Percentiles rank a stretch among this genome's conserved stretches.
phyloP scores from a whole-genome alignment of 2,888 invertebrate species.

The Tachina grossa region DNA sequence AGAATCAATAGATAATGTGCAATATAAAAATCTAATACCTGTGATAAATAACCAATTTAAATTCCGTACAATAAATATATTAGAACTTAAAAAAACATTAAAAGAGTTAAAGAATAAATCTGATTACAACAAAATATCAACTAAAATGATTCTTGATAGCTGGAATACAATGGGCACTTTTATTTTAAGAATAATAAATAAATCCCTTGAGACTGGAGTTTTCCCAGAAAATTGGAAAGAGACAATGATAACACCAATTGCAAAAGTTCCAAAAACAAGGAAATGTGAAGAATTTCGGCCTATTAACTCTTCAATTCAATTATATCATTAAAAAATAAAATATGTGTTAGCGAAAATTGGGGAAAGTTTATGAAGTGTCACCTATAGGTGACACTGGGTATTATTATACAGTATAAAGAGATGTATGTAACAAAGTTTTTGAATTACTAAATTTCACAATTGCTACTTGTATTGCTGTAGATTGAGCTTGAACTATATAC shows the following conservation, averaged over 20 bases:
- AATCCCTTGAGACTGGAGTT: constrained; percentile 17
- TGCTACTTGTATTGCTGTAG: too few relatives aligned
- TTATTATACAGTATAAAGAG: too few relatives aligned
- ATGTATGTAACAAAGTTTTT: too few relatives aligned
- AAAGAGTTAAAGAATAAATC: constrained; percentile 16
- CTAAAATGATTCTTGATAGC: background rate
- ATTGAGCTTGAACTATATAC: too few relatives aligned
- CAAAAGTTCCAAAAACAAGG: constrained; percentile 11
- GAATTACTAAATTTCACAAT: too few relatives aligned
- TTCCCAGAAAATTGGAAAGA: constrained; percentile 33
- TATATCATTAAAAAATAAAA: too few relatives aligned
- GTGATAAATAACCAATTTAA: constrained; percentile 30
- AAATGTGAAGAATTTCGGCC: constrained; percentile 17
- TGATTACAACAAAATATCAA: constrained; percentile 9
- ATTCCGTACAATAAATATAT: constrained; percentile 10
- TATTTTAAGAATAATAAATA: constrained; percentile 16
- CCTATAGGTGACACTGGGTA: too few relatives aligned
- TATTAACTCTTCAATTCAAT: too few relatives aligned
- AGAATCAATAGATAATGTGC: constrained; percentile 5
- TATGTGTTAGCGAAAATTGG: too few relatives aligned
- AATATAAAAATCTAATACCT: constrained; percentile 29
- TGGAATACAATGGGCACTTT: background rate
- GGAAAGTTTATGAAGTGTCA: too few relatives aligned
- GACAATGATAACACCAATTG: too few relatives aligned
- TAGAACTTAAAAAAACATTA: background rate